Conservation (phyloP, 1,140 invertebrate species). For the Atta colombica region DNA sequence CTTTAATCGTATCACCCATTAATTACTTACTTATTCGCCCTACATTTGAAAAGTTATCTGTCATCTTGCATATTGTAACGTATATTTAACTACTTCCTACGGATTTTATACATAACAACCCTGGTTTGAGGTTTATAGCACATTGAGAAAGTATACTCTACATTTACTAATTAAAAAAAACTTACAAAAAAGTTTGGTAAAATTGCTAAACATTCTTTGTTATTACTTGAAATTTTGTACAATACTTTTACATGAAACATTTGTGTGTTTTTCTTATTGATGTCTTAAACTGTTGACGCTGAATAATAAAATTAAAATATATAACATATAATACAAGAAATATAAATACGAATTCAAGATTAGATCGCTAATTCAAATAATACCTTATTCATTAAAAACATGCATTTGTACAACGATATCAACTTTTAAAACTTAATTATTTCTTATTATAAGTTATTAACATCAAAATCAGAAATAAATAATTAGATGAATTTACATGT, state of each 20-base stretch:
- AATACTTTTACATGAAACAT: background rate
- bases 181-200: background rate
- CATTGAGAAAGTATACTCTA: background rate
- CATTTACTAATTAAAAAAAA: constrained; percentile 1
- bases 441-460: background rate
- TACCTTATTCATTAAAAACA: background rate
- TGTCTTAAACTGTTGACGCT: background rate
- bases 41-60: constrained; percentile 61
- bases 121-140: constrained; percentile 4
- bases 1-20: constrained; percentile 59
- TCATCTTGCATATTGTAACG: constrained; percentile 56
- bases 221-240: background rate
- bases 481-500: constrained; percentile 13
- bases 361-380: background rate
- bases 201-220: background rate
- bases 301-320: constrained; percentile 6
- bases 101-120: constrained; percentile 44
- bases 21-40: constrained; percentile 60
- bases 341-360: background rate
- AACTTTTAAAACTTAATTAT: constrained; percentile 22
- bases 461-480: background rate
- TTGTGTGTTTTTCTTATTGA: background rate
- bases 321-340: background rate
- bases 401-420: background rate
- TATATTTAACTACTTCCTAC: constrained; percentile 44